A percentile compares a stretch with the other conserved stretches of the same genome.
Evolutionary conservation across 2,888 invertebrate genomes (phyloP).

Genomic region (Scrobipalpa costella): DNA sequence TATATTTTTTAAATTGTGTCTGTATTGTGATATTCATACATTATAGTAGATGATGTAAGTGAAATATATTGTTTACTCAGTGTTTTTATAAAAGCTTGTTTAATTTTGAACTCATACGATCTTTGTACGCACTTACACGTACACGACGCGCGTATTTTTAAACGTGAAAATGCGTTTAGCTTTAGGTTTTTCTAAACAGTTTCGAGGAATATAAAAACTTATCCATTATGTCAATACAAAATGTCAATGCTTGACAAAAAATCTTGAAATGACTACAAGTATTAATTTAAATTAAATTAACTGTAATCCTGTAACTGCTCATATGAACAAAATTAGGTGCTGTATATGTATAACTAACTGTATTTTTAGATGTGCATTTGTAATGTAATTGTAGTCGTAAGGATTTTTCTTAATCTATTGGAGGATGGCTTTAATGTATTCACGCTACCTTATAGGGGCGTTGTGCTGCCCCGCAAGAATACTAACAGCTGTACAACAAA

Average conservation of each 20-base stretch:
- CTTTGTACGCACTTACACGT: too few relatives aligned
- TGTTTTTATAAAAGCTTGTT: neutral
- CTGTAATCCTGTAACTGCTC: too few relatives aligned
- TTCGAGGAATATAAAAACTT: too few relatives aligned
- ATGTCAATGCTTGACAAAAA: too few relatives aligned
- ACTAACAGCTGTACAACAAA: conserved; percentile 36
- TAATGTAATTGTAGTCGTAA: neutral
- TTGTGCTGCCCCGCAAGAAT: neutral
- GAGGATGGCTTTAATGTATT: conserved; percentile 62
- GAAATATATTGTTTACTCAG: conserved; percentile 7
- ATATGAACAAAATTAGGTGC: too few relatives aligned
- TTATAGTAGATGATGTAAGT: conserved; percentile 2
- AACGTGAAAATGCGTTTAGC: too few relatives aligned
- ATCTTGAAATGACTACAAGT: too few relatives aligned
- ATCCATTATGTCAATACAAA: too few relatives aligned
- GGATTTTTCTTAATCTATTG: neutral
- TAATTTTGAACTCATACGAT: neutral
- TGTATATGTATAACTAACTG: too few relatives aligned
- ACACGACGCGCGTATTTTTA: too few relatives aligned
- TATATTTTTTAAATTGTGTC: neutral
- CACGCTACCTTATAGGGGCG: conserved; percentile 47
- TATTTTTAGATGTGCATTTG: neutral
- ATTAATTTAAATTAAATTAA: too few relatives aligned
- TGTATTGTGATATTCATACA: neutral
- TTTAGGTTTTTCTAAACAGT: too few relatives aligned